Evolutionary conservation across 2,797 vertebrate species (phyloP), one percentile per base, ranked within the genome.

Genomic region (Acanthurus lineatus): DNA sequence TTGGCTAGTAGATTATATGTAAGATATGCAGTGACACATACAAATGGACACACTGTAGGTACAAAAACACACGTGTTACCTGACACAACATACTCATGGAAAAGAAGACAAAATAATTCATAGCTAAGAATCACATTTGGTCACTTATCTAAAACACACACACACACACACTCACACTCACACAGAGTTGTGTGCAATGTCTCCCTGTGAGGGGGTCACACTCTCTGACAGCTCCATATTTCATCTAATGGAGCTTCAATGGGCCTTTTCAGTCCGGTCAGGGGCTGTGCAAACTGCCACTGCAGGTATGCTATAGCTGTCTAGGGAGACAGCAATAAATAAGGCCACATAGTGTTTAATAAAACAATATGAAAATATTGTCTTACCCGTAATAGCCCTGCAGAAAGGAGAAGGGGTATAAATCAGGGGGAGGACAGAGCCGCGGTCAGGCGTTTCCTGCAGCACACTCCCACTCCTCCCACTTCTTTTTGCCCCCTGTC

Each of bases 361-460:
- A 85, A 87, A 92, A 93, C 88, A 92, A 93, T 74, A 89, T 88
- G 89, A 93, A 93, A 92, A 93, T 92, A 92, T 92, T 92, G 85
- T 89, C 82, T 90, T 80, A 85, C 82, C 83, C 63, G 71, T 92
- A 91, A 90, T 83, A 84, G 88, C 69, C 51, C 67, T 62, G 81
- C 73, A 81, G 89, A 86, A 73, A 78, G 79, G 69, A 89, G 72
- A 65, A 47, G 40, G 10, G 68, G 81, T 35, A 92, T 93, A 91
- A 92, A 91, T 93, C 89, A 87, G 60, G 17, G 38, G 12, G 48
- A 63, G 64, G 75, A 77, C 60, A 44, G 45, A 57, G 32, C 42
- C 73, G 78, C 58, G 61, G 78, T 76, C 12, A n/a, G 78, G 62
- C 45, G 4, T 85, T 90, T 89, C 45, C 82, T 84, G 76, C 62